Evolutionary conservation across 2,888 invertebrate species (phyloP), one percentile per base, ranked within the genome.

Genomic region (Agonopterix alstromeriana): DNA sequence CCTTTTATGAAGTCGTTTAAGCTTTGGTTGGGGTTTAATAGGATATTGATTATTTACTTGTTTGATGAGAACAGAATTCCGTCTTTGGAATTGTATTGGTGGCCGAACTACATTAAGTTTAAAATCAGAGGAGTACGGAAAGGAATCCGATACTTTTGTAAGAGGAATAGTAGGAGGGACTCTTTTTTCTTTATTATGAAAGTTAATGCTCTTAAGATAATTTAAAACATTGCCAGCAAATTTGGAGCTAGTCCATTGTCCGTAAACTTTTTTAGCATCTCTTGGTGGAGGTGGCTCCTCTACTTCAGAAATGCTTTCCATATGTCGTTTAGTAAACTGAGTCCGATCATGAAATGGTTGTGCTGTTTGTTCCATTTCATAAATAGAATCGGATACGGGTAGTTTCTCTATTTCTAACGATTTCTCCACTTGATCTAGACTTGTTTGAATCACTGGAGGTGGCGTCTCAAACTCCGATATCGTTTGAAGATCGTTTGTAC

Each of bases 221-320:
- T 82, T 79, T 53, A 86, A 66, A 14, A 86, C 84, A 49, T 59
- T 80, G 1, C 76, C 76, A 9, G 82, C 82, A 60, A 79, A 84
- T 57, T 77, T 81, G 1, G 82, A 76, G 58, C 76, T 75, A 7
- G 78, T 77, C 83, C 83, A 83, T 54, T 84, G 82, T 2, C 82
- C 82, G 49, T 79, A 83, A 8, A 78, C 73, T 55, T 76, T 77
- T 8, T 58, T 57, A 53, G 75, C 67, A 47, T 63, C 65, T 27
- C 64, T 56, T 7, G 60, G 43, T 0, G 77, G 73, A 11, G 83
- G 83, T 42, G 83, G 81, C 8, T 65, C 71, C 65, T 78, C 79
- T 7, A 70, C 48, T 35, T 80, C 77, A 8, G 70, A 61, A 52
- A 80, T 49, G 53, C 63, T 57, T 49, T 60, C 54, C 8, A 51